phyloP scores from a whole-genome alignment of 2,888 invertebrate species.

The Hylaea fasciaria region DNA sequence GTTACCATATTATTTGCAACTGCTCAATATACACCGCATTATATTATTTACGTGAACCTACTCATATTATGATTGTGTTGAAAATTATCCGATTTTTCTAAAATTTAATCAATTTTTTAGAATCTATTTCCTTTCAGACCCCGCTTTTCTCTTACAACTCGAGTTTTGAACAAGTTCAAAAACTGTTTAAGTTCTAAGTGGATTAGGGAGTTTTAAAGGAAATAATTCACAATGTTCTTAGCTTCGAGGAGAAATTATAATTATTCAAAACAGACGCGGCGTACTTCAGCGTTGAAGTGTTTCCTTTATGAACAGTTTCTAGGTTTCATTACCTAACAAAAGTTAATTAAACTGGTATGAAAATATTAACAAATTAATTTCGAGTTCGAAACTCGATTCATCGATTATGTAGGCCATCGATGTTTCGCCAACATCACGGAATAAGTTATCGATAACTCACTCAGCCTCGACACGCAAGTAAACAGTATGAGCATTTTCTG shows the following conservation, averaged over 20 bases:
- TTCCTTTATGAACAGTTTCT: slow-evolving; percentile 30
- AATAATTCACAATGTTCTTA: slow-evolving; percentile 18
- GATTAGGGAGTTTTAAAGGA: slow-evolving; percentile 4
- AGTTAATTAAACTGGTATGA: slow-evolving; percentile 40
- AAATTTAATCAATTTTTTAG: too few species aligned
- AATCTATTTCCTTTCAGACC: background rate
- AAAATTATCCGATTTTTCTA: too few species aligned
- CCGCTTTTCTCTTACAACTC: background rate
- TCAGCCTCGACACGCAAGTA: slow-evolving; percentile 9
- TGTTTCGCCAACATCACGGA: slow-evolving; percentile 36
- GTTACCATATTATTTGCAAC: too few species aligned
- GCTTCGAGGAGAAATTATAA: slow-evolving; percentile 17
- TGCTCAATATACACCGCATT: too few species aligned
- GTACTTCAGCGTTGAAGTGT: slow-evolving; percentile 24
- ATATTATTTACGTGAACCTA: too few species aligned
- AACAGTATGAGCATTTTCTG: background rate
- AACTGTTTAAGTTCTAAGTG: slow-evolving; percentile 26
- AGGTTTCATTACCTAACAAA: slow-evolving; percentile 32
- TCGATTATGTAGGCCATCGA: slow-evolving; percentile 52
- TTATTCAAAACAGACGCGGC: slow-evolving; percentile 12
- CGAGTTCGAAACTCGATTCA: slow-evolving; percentile 43
- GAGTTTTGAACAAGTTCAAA: slow-evolving; percentile 18
- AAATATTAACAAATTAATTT: slow-evolving; percentile 53
- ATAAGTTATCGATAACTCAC: slow-evolving; percentile 34
- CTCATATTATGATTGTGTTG: too few species aligned